Conservation (phyloP, 2,113 vertebrate species). For the Phylloscopus trochilus region DNA sequence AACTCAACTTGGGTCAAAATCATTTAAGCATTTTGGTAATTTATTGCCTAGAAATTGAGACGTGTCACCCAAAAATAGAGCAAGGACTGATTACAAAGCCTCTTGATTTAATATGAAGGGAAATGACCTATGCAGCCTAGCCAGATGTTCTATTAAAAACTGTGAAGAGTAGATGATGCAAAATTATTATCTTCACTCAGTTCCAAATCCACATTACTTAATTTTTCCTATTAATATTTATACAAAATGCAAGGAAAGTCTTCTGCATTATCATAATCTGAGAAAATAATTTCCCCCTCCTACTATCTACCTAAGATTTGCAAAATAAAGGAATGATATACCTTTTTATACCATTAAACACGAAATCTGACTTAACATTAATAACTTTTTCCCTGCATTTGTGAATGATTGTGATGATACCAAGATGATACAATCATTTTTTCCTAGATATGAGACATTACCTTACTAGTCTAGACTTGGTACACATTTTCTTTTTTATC, state of each 20-base stretch:
- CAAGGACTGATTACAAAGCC: neutral
- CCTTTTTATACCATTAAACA: neutral
- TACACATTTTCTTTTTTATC: conserved; percentile 28
- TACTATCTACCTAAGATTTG: neutral
- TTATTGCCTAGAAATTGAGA: conserved; percentile 8
- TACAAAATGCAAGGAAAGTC: neutral
- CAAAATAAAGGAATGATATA: neutral
- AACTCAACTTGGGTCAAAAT: neutral
- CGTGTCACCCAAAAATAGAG: neutral
- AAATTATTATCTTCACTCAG: neutral
- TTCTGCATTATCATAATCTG: conserved; percentile 35
- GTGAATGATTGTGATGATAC: conserved; percentile 14
- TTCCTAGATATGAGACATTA: conserved; percentile 11
- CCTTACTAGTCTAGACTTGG: neutral
- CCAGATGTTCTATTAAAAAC: conserved; percentile 34
- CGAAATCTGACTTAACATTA: conserved; percentile 21
- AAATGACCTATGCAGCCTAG: conserved; percentile 1
- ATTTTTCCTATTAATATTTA: conserved; percentile 46
- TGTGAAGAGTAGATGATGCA: neutral
- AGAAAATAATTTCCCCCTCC: conserved; percentile 15
- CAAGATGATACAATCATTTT: neutral
- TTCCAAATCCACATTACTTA: neutral
- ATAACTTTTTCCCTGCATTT: conserved; percentile 1
- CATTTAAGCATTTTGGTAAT: neutral
- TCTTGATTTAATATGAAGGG: conserved; percentile 4